These are phyloP conservation scores for Promerops cafer DNA, from an alignment of 2,113 vertebrate species.

Conservation along the genomic window DNA sequence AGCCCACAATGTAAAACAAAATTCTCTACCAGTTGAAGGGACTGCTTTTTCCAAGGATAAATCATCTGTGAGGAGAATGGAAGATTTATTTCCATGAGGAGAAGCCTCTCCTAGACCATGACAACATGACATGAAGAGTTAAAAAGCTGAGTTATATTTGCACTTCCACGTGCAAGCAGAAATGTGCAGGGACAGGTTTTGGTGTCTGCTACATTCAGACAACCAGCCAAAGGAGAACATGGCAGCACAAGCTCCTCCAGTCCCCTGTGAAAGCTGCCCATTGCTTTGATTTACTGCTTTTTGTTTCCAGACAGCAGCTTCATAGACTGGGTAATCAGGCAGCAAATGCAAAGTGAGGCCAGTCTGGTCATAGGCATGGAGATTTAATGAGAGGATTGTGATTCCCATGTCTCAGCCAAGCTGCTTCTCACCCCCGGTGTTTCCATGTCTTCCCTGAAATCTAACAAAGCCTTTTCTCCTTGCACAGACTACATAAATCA, in stretches of 20 bases:
- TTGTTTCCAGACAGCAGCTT: neutral
- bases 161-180: neutral
- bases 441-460: neutral
- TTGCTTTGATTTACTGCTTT: conserved; percentile 28
- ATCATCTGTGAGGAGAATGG: neutral
- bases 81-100: neutral
- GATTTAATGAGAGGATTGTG: conserved; percentile 38
- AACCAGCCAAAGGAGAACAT: neutral
- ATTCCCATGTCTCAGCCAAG: conserved; percentile 15
- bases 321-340: conserved; percentile 23
- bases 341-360: neutral
- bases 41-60: neutral
- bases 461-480: conserved; percentile 41
- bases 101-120: neutral
- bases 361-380: conserved; percentile 5
- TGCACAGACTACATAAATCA: conserved; percentile 47
- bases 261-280: neutral
- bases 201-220: neutral
- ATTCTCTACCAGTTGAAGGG: neutral
- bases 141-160: neutral
- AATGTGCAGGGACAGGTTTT: neutral
- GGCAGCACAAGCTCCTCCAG: neutral
- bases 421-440: conserved; percentile 6
- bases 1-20: neutral
- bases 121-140: neutral